Evolutionary conservation across 2,797 vertebrate species (phyloP).

Genomic region (Gymnopithys bicolor): DNA sequence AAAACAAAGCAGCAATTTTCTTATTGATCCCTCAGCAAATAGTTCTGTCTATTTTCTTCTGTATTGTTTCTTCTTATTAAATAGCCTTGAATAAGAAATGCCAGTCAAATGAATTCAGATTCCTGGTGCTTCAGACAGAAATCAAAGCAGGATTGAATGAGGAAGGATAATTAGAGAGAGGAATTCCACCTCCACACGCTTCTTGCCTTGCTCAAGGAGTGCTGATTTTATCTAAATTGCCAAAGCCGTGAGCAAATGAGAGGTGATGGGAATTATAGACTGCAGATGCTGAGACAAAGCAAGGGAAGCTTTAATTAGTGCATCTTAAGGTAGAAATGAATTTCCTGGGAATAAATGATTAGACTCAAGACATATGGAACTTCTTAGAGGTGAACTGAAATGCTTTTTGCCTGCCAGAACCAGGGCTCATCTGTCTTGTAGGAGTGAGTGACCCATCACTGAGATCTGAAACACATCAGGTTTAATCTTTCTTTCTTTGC

Average conservation of each 20-base stretch:
- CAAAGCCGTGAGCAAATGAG: constrained; percentile 52
- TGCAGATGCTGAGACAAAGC: constrained; percentile 49
- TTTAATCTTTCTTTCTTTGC: background rate
- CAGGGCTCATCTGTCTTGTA: background rate
- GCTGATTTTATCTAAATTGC: constrained; percentile 63
- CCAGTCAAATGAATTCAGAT: constrained; percentile 52
- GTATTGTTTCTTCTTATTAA: constrained; percentile 52
- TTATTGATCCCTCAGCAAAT: constrained; percentile 47
- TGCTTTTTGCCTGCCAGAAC: constrained; percentile 3
- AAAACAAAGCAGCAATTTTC: constrained; percentile 64
- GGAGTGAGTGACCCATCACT: background rate
- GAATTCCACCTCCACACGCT: constrained; percentile 47
- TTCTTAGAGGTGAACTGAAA: constrained; percentile 14
- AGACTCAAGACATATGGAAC: constrained; percentile 7
- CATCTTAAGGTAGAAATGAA: constrained; percentile 42
- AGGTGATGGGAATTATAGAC: constrained; percentile 48
- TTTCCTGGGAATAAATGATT: constrained; percentile 57
- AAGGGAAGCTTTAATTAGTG: constrained; percentile 55
- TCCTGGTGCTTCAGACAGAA: constrained; percentile 59
- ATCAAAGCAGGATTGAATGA: constrained; percentile 51
- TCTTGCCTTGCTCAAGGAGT: constrained; percentile 39
- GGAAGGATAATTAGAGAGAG: constrained; percentile 61
- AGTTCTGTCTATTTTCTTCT: constrained; percentile 55
- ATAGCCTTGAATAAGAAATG: constrained; percentile 61
- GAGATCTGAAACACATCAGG: background rate